phyloP scores from a whole-genome alignment of 2,888 invertebrate genomes.

The Rugalucina vietnamica region DNA sequence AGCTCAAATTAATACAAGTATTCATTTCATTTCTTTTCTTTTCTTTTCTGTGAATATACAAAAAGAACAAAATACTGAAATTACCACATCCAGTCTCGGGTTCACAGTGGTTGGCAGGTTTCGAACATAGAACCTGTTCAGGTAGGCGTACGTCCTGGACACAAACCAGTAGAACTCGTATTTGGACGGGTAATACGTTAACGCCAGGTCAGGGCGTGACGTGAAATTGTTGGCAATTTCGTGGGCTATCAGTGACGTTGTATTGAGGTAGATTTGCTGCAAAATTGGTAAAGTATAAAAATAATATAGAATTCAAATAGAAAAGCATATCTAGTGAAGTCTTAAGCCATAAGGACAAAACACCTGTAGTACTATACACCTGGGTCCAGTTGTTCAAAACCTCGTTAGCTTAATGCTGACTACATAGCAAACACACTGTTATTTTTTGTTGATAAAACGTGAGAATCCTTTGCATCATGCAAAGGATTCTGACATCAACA shows the following conservation, averaged over 20 bases:
- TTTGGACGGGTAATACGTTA: conserved; percentile 76
- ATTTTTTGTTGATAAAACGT: too few relatives aligned
- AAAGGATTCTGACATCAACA: too few relatives aligned
- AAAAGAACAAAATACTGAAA: background rate
- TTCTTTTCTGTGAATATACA: background rate
- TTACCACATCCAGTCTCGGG: background rate
- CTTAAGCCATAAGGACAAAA: too few relatives aligned
- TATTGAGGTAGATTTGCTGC: conserved; percentile 75
- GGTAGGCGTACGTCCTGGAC: conserved; percentile 63
- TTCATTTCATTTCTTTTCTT: too few relatives aligned
- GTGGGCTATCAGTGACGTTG: conserved; percentile 68
- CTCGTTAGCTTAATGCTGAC: too few relatives aligned
- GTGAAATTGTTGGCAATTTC: conserved; percentile 67
- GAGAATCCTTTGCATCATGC: too few relatives aligned
- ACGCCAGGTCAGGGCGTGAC: conserved; percentile 72
- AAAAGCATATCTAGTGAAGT: background rate
- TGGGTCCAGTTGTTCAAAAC: too few relatives aligned
- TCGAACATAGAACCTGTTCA: conserved; percentile 35
- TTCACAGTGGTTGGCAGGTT: background rate
- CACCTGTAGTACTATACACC: too few relatives aligned
- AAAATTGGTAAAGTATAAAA: background rate
- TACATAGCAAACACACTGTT: too few relatives aligned
- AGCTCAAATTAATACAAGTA: too few relatives aligned
- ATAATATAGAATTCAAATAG: background rate
- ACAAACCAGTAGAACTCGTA: conserved; percentile 78